These are phyloP conservation scores for Peribatodes rhomboidaria DNA, from an alignment of 2,888 invertebrate species.

Conservation along the genomic window DNA sequence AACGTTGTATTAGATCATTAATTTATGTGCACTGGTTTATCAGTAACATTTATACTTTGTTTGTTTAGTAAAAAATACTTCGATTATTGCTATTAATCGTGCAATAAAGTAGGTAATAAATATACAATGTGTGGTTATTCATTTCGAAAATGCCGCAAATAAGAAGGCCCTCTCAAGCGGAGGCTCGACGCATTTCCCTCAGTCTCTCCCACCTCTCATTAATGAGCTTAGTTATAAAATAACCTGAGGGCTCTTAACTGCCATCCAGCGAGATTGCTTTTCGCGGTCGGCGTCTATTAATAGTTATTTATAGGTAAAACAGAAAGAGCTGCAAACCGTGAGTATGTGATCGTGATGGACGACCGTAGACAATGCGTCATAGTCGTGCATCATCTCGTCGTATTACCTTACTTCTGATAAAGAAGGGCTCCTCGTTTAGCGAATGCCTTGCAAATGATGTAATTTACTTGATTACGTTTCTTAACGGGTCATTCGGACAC, in stretches of 20 bases:
- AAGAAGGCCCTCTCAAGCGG: conserved; percentile 60
- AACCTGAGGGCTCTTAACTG: conserved; percentile 79
- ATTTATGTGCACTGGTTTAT: not conserved
- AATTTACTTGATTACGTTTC: conserved; percentile 39
- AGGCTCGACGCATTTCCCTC: conserved; percentile 58
- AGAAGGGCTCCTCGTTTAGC: conserved; percentile 54
- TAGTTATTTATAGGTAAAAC: conserved; percentile 81
- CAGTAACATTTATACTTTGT: no score
- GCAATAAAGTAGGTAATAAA: conserved; percentile 70
- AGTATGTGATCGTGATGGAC: conserved; percentile 63
- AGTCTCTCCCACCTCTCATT: conserved; percentile 61
- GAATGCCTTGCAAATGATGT: conserved; percentile 55
- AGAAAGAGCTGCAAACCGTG: conserved; percentile 67
- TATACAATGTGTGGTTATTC: conserved; percentile 65
- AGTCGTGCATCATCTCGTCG: conserved; percentile 61
- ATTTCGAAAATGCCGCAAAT: conserved; percentile 46
- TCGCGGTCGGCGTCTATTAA: conserved; percentile 81
- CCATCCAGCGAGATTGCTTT: conserved; percentile 82
- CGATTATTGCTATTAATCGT: conserved; percentile 36
- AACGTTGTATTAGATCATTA: no score
- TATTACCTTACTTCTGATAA: conserved; percentile 52
- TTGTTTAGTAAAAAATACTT: not conserved
- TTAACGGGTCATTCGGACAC: conserved; percentile 28
- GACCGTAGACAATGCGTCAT: conserved; percentile 66
- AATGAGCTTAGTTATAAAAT: conserved; percentile 83